Percentiles rank a stretch among this genome's conserved stretches.
These are phyloP conservation scores for Podargus strigoides DNA, from an alignment of 2,797 vertebrate genomes.

Conservation along the genomic window DNA sequence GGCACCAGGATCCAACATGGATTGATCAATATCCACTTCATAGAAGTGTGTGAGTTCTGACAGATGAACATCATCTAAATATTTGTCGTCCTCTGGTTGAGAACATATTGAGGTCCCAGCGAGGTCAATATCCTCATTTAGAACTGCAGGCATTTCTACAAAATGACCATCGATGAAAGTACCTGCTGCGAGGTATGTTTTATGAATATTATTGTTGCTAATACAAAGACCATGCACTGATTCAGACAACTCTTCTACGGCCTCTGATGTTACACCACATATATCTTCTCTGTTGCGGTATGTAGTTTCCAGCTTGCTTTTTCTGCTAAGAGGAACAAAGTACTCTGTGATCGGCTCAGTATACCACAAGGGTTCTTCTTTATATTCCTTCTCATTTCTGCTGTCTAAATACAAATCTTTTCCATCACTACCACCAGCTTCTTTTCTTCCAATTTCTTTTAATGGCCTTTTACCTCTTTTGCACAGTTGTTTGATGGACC, in stretches of 20 bases:
- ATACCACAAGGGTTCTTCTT: conserved; percentile 98
- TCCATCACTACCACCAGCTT: conserved; percentile 78
- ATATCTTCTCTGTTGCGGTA: conserved; percentile 86
- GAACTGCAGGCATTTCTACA: conserved; percentile 92
- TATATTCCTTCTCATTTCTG: conserved; percentile 88
- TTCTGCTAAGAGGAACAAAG: conserved; percentile 90
- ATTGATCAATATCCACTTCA: conserved; percentile 99
- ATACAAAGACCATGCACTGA: conserved; percentile 91
- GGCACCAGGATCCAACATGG: conserved; percentile 99
- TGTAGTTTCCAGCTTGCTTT: conserved; percentile 97
- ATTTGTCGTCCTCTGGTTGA: conserved; percentile 90
- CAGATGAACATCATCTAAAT: conserved; percentile 99
- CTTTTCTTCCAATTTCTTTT: conserved; percentile 86
- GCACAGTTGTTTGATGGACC: conserved; percentile 84
- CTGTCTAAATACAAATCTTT: conserved; percentile 81
- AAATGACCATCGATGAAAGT: conserved; percentile 98
- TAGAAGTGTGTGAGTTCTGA: conserved; percentile 99
- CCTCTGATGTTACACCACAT: conserved; percentile 74
- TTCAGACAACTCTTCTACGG: conserved; percentile 85
- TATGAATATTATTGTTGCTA: conserved; percentile 85
- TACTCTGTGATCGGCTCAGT: conserved; percentile 97
- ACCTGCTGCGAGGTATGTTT: conserved; percentile 93
- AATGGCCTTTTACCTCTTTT: conserved; percentile 88
- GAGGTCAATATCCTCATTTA: conserved; percentile 86
- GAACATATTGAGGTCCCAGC: conserved; percentile 90